Evolutionary conservation across 2,797 vertebrate species (phyloP).

Genomic region (Phylloscopus collybita): DNA sequence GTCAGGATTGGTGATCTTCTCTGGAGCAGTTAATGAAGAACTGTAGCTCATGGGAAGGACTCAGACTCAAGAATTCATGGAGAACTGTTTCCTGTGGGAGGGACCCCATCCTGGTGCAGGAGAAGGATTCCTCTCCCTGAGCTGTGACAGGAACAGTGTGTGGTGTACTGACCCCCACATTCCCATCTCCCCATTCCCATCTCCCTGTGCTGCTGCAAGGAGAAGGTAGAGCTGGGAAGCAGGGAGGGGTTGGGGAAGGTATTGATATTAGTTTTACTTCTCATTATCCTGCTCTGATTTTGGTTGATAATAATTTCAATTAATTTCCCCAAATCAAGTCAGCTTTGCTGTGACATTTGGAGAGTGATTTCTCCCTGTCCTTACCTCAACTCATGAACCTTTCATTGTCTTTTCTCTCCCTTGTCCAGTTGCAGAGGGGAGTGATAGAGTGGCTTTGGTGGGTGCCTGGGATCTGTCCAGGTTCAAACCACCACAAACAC

Average conservation of each 20-base stretch:
- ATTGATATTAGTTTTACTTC: background rate
- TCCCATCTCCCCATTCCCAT: background rate
- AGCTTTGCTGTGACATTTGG: background rate
- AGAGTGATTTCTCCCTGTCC: background rate
- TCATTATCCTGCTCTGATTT: background rate
- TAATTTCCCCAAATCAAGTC: background rate
- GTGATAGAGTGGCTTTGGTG: background rate
- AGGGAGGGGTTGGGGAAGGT: background rate
- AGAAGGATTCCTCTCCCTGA: background rate
- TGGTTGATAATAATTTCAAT: background rate
- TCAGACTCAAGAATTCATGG: background rate
- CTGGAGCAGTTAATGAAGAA: background rate
- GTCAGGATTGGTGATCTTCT: background rate
- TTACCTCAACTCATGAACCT: background rate
- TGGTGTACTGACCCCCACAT: background rate
- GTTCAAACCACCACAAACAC: background rate
- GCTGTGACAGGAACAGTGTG: background rate
- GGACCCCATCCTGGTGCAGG: fast-evolving
- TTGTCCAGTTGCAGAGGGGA: too few species aligned
- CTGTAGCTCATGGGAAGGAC: background rate
- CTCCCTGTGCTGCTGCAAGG: background rate
- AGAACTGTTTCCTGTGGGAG: background rate
- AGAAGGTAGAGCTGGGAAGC: background rate
- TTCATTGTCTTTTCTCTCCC: background rate
- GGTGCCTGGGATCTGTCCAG: background rate